These are phyloP conservation scores for Solea senegalensis DNA, from an alignment of 2,113 vertebrate species.

Conservation along the genomic window DNA sequence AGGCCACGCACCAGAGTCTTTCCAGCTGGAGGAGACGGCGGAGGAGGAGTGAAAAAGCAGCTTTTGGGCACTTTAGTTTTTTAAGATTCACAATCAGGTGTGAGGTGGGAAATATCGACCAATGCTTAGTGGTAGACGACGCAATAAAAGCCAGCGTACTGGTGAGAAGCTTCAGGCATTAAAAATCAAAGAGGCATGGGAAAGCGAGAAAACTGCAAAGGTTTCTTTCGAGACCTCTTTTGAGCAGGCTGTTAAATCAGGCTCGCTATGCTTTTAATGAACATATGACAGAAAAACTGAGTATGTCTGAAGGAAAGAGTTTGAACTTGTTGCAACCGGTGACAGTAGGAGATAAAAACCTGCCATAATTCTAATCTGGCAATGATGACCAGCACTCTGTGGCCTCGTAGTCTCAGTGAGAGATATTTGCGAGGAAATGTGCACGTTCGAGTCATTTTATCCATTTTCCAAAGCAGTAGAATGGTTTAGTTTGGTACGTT, in stretches of 20 bases:
- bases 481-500: no score
- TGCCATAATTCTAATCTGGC: neutral
- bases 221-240: neutral
- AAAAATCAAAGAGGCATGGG: neutral
- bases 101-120: conserved; percentile 16
- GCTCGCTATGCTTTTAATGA: neutral
- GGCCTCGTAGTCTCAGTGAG: no score
- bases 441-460: no score
- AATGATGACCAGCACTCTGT: neutral
- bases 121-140: neutral
- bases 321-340: neutral
- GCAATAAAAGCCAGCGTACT: neutral
- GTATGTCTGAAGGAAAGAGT: neutral
- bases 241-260: neutral
- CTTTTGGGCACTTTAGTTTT: neutral
- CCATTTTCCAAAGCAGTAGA: no score
- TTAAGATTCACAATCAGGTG: conserved; percentile 4
- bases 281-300: neutral
- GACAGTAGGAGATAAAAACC: neutral
- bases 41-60: neutral
- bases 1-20: conserved; percentile 2
- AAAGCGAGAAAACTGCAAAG: neutral
- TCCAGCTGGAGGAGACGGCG: neutral
- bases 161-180: neutral
- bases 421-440: no score